A percentile compares a stretch with the other conserved stretches of the same genome.
Conservation (phyloP, 2,113 vertebrate genomes). For the Neodon shergylaensis region DNA sequence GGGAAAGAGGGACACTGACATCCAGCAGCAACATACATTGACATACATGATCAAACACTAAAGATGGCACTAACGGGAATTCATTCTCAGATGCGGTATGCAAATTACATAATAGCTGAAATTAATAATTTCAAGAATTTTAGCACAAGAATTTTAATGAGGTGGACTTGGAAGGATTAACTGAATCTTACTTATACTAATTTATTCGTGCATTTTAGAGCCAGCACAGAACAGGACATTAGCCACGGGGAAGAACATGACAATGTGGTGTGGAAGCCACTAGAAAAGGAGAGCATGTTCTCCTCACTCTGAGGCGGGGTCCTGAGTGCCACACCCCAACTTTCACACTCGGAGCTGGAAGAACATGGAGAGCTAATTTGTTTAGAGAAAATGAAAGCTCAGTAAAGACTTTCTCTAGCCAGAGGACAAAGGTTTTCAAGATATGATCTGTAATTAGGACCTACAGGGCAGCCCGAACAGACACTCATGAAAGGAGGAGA, state of each 20-base stretch:
- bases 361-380: constrained; percentile 25
- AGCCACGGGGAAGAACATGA: constrained; percentile 8
- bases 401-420: constrained; percentile 33
- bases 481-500: constrained; percentile 10
- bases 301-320: not conserved
- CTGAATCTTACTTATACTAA: constrained; percentile 25
- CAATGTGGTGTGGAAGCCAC: not conserved
- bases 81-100: constrained; percentile 17
- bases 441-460: not conserved
- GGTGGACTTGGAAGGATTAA: not conserved
- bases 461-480: not conserved
- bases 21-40: not conserved
- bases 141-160: not conserved
- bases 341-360: constrained; percentile 12
- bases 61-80: constrained; percentile 1
- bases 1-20: constrained; percentile 5
- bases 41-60: not conserved
- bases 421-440: constrained; percentile 51
- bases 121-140: constrained; percentile 51
- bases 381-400: constrained; percentile 42
- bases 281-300: constrained; percentile 5
- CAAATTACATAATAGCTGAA: constrained; percentile 38
- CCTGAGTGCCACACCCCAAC: not conserved
- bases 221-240: constrained; percentile 24
- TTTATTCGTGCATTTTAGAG: constrained; percentile 51